Evolutionary conservation across 2,797 vertebrate species (phyloP), one percentile per base, ranked within the genome.

Genomic region (Myotis daubentonii): DNA sequence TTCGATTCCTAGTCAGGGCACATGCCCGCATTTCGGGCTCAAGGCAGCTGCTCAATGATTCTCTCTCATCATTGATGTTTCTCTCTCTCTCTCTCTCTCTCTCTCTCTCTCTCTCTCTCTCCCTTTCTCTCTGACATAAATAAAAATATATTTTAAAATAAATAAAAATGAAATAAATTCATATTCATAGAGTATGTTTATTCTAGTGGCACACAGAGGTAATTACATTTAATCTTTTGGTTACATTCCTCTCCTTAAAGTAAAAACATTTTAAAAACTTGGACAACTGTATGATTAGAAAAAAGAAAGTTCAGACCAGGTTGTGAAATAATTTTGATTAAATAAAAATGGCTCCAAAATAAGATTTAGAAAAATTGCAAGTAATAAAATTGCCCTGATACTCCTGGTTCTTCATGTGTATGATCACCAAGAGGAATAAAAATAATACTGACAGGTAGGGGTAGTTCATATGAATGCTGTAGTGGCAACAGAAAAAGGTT

Each of bases 341-440:
- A 89, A 89, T 53, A 91, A 91, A 79, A 89, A 53, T 11, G 51
- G 2, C 8, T 89, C n/a, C 65, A 85, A 90, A 93, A 94, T 89
- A 90, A 85, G 55, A 81, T 78, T 81, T 20, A 62, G 25, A 68
- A 55, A 75, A 72, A 84, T 41, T 7, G 1, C 19, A 36, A 62
- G 4, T 36, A 81, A 93, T 91, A 76, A 94, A 87, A 87, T 70
- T 65, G 75, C 22, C 33, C 72, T 36, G 36, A 30, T 65, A 65
- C 8, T 57, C 57, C 51, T 81, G 60, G 19, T 28, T 60, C 44
- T 86, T 30, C 5, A 3, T 23, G 9, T 33, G 19, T 28, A 60
- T 49, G n/a, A 87, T 70, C 38, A 72, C 36, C 41, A 86, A 79
- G 22, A 68, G 36, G 1, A 83, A 8, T 25, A 49, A 4, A 84